A percentile compares a stretch with the other conserved stretches of the same genome.
These are phyloP conservation scores for Brachyhypopomus occidentalis DNA, from an alignment of 2,113 vertebrate genomes.

Conservation along the genomic window DNA sequence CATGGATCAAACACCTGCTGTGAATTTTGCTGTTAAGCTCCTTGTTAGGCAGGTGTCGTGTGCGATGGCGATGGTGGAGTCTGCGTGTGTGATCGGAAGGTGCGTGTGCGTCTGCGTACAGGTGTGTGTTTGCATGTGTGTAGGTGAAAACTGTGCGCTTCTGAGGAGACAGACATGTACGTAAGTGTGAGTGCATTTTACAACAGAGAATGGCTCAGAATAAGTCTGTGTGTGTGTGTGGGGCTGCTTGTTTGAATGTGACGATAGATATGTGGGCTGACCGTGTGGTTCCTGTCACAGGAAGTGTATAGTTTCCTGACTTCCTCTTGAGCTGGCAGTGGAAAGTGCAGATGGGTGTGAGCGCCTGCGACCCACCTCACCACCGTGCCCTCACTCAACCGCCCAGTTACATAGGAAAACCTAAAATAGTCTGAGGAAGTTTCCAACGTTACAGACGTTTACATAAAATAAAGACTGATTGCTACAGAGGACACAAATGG, in stretches of 20 bases:
- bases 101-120: constrained; percentile 3
- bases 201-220: background rate
- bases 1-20: too few species aligned
- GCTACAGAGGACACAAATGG: background rate
- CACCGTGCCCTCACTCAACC: background rate
- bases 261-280: constrained; percentile 43
- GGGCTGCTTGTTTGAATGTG: background rate
- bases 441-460: constrained; percentile 26
- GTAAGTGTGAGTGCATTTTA: background rate
- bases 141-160: constrained; percentile 18
- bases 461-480: constrained; percentile 9
- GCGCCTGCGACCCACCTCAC: background rate
- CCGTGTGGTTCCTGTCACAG: constrained; percentile 42
- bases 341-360: constrained; percentile 29
- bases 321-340: constrained; percentile 47
- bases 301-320: constrained; percentile 45
- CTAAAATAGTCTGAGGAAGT: constrained; percentile 40
- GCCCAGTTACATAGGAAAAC: constrained; percentile 13
- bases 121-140: constrained; percentile 8
- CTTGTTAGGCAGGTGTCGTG: background rate
- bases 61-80: too few species aligned
- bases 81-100: background rate
- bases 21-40: too few species aligned
- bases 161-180: background rate
- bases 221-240: background rate